A percentile compares a stretch with the other conserved stretches of the same genome.
Evolutionary conservation across 2,113 vertebrate genomes (phyloP).

Genomic region (Poeciliopsis turrubarensis): DNA sequence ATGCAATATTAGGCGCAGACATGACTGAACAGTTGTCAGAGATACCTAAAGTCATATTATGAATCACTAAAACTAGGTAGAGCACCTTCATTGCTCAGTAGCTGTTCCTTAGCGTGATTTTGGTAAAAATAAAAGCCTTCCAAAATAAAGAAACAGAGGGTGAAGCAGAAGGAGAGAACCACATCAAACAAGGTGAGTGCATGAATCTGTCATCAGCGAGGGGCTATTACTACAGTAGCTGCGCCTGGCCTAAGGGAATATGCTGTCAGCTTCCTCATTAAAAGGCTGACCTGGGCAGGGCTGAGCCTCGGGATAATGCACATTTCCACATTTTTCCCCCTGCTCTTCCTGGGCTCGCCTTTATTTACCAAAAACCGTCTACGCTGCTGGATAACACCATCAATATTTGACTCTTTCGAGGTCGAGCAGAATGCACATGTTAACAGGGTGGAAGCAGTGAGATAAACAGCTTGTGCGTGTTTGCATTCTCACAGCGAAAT

Average conservation of each 20-base stretch:
- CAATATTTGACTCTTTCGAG: background rate
- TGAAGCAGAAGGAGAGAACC: conserved; percentile 63
- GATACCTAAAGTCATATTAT: conserved; percentile 53
- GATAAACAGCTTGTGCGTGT: conserved; percentile 44
- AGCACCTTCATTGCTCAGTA: conserved; percentile 69
- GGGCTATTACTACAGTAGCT: conserved; percentile 78
- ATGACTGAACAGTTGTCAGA: conserved; percentile 27
- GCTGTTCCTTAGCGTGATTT: conserved; percentile 53
- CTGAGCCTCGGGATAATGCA: conserved; percentile 42
- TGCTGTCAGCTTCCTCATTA: conserved; percentile 78
- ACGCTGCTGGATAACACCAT: background rate
- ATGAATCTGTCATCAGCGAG: conserved; percentile 80
- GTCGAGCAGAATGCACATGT: conserved; percentile 9
- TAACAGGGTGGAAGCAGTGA: background rate
- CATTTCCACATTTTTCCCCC: conserved; percentile 11
- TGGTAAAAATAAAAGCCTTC: conserved; percentile 49
- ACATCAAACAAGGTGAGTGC: conserved; percentile 72
- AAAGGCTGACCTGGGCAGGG: conserved; percentile 65
- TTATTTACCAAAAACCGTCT: conserved; percentile 11
- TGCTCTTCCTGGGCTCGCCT: conserved; percentile 3
- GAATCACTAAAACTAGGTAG: conserved; percentile 68
- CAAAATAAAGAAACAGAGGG: conserved; percentile 56
- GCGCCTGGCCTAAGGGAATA: conserved; percentile 65
- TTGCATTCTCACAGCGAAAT: conserved; percentile 63
- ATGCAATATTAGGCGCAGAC: conserved; percentile 38